Percentiles rank a stretch among this genome's conserved stretches.
These are phyloP conservation scores for Ctenopoma multispine DNA, from an alignment of 2,797 vertebrate genomes.

Conservation along the genomic window DNA sequence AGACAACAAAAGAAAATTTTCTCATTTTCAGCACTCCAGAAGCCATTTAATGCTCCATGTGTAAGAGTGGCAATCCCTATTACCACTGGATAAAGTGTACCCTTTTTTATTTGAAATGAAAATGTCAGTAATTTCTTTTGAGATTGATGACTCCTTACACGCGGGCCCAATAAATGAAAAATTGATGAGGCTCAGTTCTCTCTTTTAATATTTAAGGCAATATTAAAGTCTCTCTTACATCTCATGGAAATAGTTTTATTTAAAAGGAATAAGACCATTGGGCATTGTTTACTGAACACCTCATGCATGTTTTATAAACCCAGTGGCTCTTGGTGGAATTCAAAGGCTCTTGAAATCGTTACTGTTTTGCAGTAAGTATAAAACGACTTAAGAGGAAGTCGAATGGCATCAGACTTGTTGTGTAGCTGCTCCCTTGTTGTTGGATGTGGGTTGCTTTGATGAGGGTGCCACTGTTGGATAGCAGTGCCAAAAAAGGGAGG, in stretches of 20 bases:
- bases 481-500: slow-evolving; percentile 63
- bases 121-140: slow-evolving; percentile 91
- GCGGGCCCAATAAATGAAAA: slow-evolving; percentile 91
- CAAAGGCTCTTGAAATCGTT: slow-evolving; percentile 85
- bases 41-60: slow-evolving; percentile 81
- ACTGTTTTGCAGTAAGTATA: slow-evolving; percentile 86
- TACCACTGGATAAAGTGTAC: slow-evolving; percentile 89
- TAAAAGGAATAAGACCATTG: slow-evolving; percentile 90
- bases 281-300: slow-evolving; percentile 90
- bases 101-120: slow-evolving; percentile 92
- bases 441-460: slow-evolving; percentile 78
- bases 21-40: slow-evolving; percentile 83
- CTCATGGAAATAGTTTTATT: slow-evolving; percentile 90
- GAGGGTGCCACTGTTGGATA: slow-evolving; percentile 73
- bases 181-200: slow-evolving; percentile 90
- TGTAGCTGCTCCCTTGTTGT: slow-evolving; percentile 78
- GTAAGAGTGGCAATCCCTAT: slow-evolving; percentile 86
- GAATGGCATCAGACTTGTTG: slow-evolving; percentile 79
- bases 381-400: slow-evolving; percentile 86
- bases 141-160: slow-evolving; percentile 89
- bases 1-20: slow-evolving; percentile 71
- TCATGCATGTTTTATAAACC: slow-evolving; percentile 89
- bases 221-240: slow-evolving; percentile 89
- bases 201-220: slow-evolving; percentile 93
- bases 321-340: slow-evolving; percentile 84